Evolutionary conservation across 2,797 vertebrate species (phyloP), one percentile per base, ranked within the genome.

Genomic region (Oophaga sylvatica): DNA sequence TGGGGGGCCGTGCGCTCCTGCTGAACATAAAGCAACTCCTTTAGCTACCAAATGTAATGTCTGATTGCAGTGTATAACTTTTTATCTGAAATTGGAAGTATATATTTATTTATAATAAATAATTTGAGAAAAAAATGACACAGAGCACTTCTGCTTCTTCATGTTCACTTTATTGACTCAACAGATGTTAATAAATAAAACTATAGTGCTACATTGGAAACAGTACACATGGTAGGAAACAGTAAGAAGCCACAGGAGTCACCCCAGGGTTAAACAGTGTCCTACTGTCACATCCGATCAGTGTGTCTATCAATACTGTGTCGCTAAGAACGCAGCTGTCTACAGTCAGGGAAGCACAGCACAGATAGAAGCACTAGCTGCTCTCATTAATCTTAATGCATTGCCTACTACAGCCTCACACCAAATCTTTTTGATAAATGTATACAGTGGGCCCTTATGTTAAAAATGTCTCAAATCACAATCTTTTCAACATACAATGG

Each of bases 101-200:
- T 16, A 67, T n/a, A 13, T 26, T n/a, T n/a, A n/a, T n/a, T n/a
- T 67, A 26, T 11, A 12, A 67, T 26, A 73, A 20, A 73, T 73
- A 20, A 11, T 48, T 75, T 45, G 11, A 8, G 1, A n/a, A 3
- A 56, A 11, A 71, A 48, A 59, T 62, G 1, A 62, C 35, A 22
- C 12, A 80, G 11, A 5, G 2, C 31, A 67, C 35, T 57, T 1
- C 26, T 31, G 10, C 20, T 22, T 82, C 59, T 71, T 45, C 78
- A 82, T 65, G 35, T 70, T 78, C 3, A 65, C 71, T 89, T 89
- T 86, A 89, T 76, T 85, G 20, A 60, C 17, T 65, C 13, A 26
- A 29, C 79, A 83, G 76, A 62, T 35, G 76, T 17, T 83, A 86
- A 89, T 89, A 89, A 89, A 89, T 89, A 89, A 60, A 71, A 71